A percentile compares a stretch with the other conserved stretches of the same genome.
Evolutionary conservation across 2,888 invertebrate genomes (phyloP).

Genomic region (Ganaspis brasiliensis): DNA sequence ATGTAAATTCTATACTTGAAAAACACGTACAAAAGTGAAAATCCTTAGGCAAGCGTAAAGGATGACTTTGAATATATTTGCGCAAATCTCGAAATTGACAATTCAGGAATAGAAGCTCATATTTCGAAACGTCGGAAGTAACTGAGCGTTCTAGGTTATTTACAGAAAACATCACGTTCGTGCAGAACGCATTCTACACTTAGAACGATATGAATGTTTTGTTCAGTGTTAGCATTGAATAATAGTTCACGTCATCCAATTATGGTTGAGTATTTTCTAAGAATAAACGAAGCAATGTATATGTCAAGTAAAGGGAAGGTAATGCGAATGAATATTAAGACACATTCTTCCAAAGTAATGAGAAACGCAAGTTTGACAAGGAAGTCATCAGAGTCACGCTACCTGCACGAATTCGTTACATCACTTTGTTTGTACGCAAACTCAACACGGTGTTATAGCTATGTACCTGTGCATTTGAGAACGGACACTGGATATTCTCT

Average conservation of each 20-base stretch:
- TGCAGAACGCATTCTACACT: neutral
- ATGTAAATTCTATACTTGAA: neutral
- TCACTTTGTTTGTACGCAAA: constrained; percentile 64
- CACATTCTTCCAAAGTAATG: constrained; percentile 3
- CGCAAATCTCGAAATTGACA: neutral
- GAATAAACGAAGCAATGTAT: constrained; percentile 12
- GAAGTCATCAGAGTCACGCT: constrained; percentile 64
- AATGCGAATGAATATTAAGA: neutral
- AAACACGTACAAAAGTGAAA: neutral
- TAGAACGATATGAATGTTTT: neutral
- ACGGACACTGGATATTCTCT: constrained; percentile 58
- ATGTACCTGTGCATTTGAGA: constrained; percentile 27
- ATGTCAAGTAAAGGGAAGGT: neutral
- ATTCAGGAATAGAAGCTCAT: constrained; percentile 10
- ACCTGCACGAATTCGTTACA: constrained; percentile 73
- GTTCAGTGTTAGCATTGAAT: constrained; percentile 20
- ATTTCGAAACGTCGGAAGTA: neutral
- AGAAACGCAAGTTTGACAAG: constrained; percentile 31
- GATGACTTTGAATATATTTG: neutral
- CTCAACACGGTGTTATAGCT: neutral
- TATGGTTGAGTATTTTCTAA: constrained; percentile 27
- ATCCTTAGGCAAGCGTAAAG: neutral
- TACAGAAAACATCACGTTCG: constrained; percentile 28
- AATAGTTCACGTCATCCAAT: constrained; percentile 10
- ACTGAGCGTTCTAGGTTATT: constrained; percentile 11